A percentile compares a stretch with the other conserved stretches of the same genome.
phyloP scores from a whole-genome alignment of 2,888 invertebrate species.

The Spicauda simplicius region DNA sequence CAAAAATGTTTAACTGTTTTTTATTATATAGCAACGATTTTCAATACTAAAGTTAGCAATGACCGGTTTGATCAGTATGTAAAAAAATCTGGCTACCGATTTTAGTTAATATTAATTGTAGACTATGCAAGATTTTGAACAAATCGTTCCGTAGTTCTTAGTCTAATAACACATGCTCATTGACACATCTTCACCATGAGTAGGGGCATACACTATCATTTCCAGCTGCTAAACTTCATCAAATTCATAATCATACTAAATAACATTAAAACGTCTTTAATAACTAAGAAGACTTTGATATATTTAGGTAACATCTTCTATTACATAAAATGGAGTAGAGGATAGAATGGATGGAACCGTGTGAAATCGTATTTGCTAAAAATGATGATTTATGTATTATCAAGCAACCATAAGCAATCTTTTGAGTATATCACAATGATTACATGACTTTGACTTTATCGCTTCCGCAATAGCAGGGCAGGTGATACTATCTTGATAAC shows the following conservation, averaged over 20 bases:
- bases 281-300: background rate
- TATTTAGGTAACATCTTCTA: background rate
- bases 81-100: no score
- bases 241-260: background rate
- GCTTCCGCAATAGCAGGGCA: constrained; percentile 31
- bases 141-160: background rate
- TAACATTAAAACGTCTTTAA: background rate
- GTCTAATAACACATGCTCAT: background rate
- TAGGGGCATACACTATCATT: background rate
- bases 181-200: background rate
- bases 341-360: background rate
- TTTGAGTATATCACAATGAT: background rate
- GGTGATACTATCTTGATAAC: constrained; percentile 27
- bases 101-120: no score
- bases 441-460: constrained; percentile 11
- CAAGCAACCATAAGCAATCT: constrained; percentile 21
- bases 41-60: no score
- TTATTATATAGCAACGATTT: no score
- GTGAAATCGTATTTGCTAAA: background rate
- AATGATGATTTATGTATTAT: background rate
- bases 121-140: background rate
- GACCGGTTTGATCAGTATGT: no score
- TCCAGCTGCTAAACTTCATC: background rate
- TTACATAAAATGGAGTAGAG: background rate
- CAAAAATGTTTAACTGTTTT: no score